These are phyloP conservation scores for Chaitophorus viminalis DNA, from an alignment of 2,888 invertebrate species.

Conservation along the genomic window DNA sequence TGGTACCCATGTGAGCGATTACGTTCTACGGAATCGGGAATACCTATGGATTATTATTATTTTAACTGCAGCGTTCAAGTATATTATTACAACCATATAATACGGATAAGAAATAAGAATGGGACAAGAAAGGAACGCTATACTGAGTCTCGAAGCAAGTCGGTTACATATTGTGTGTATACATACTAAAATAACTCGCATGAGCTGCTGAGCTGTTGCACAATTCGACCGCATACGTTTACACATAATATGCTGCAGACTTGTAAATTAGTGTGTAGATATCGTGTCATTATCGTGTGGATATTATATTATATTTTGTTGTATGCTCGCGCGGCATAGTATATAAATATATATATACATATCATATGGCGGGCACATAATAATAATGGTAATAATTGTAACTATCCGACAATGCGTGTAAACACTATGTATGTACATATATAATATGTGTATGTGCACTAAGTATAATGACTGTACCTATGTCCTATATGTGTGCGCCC, in stretches of 20 bases:
- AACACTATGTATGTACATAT: neutral
- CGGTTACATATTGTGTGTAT: neutral
- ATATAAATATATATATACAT: neutral
- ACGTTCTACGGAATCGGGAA: too few species aligned
- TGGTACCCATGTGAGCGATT: too few species aligned
- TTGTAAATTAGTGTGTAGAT: conserved; percentile 22
- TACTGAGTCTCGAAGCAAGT: neutral
- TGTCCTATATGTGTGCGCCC: neutral
- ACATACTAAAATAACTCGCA: neutral
- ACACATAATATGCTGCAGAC: conserved; percentile 4
- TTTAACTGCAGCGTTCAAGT: too few species aligned
- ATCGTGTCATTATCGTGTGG: conserved; percentile 42
- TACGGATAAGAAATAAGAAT: too few species aligned
- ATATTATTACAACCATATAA: too few species aligned
- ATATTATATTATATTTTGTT: too few species aligned
- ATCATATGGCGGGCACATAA: neutral
- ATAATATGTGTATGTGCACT: too few species aligned
- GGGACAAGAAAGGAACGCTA: neutral
- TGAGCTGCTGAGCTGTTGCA: neutral
- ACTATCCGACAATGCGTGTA: neutral
- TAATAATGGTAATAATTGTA: conserved; percentile 3
- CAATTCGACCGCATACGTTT: neutral
- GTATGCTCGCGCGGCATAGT: neutral
- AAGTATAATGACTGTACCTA: neutral
- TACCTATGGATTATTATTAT: too few species aligned